These are phyloP conservation scores for Microtus pennsylvanicus DNA, from an alignment of 2,113 vertebrate genomes.

Conservation along the genomic window DNA sequence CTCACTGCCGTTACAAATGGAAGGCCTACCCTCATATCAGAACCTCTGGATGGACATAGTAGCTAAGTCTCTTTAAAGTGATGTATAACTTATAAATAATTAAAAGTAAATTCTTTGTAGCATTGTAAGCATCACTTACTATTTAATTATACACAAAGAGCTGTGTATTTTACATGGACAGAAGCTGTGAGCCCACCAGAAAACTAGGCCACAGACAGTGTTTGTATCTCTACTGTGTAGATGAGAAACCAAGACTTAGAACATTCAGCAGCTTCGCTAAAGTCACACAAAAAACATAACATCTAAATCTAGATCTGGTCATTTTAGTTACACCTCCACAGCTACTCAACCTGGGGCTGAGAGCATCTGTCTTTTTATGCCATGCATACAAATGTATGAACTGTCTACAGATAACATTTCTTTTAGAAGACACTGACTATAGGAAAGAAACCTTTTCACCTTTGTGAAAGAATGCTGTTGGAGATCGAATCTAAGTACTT, in stretches of 20 bases:
- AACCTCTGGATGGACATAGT: neutral
- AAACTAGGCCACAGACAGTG: neutral
- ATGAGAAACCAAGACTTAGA: neutral
- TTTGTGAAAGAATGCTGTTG: neutral
- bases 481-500: neutral
- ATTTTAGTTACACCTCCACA: neutral
- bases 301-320: neutral
- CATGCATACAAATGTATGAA: neutral
- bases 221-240: neutral
- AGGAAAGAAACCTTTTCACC: neutral
- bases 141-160: neutral
- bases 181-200: neutral
- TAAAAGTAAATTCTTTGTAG: conserved; percentile 23
- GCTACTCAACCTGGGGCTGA: neutral
- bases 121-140: neutral
- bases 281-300: neutral
- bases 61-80: conserved; percentile 16
- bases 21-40: neutral
- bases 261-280: neutral
- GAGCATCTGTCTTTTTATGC: neutral
- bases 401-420: neutral
- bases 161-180: neutral
- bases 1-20: neutral
- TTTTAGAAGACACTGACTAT: neutral
- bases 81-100: neutral